Base-by-base conservation (phyloP, 2,113 vertebrate genomes). In the Clarias magur region DNA sequence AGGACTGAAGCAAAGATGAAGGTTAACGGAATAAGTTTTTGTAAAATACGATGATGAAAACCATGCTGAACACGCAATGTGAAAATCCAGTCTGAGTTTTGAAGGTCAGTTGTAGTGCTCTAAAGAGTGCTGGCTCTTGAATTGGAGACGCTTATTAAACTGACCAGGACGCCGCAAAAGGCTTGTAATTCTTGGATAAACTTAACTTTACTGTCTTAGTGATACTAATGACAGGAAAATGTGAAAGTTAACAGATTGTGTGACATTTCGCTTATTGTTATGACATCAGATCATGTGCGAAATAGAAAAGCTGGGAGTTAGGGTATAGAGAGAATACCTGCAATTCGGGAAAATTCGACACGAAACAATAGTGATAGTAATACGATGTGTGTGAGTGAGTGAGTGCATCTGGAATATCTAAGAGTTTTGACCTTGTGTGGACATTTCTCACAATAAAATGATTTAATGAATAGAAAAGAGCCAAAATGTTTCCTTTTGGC, bases 1-100 rank as follows among this genome's bases (percentile, higher is more conserved):
- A 59, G 56, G n/a, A 34, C 56, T 60, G 27, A 80, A 30, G 63
- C 65, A 34, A 21, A 83, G 38, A 27, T 17, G 8, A 68, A 68
- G 42, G 65, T 65, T 42, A 81, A 73, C 38, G 9, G 62, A 73
- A 85, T 54, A 54, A 75, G 34, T 34, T 57, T 79, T 57, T 79
- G 17, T 54, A 88, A 81, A 65, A 23, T 12, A 30, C n/a, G 78
- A 27, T 34, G 17, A 60, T 60, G 17, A 59, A 80, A 80, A 34
- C n/a, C 17, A 23, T 34, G 34, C 56, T 60, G 56, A 59, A 27
- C 78, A 60, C 78, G 38, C 27, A 59, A 21, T 59, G 56, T 21
- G 19, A 60, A 54, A 86, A 84, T 63, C 34, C n/a, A 80, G 85
- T 60, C 62, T 85, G 84, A 79, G 25, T 11, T 78, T 65, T 79